Evolutionary conservation across 2,888 invertebrate genomes (phyloP), one percentile per base, ranked within the genome.

Genomic region (Ornithoptera priamus): DNA sequence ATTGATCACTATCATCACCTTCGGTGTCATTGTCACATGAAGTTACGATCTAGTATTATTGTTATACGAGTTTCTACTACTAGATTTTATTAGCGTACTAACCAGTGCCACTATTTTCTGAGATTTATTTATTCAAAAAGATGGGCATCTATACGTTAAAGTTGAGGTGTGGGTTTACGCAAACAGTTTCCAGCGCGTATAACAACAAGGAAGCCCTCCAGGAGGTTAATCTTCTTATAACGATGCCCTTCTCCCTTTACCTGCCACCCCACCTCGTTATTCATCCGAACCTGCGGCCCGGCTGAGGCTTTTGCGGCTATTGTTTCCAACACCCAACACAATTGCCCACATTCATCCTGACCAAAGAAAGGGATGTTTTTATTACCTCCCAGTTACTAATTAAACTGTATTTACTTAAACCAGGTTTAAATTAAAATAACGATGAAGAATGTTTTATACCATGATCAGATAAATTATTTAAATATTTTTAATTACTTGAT

Each of bases 341-440:
- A 87, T 86, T 83, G 83, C 85, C 82, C 80, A 78, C 82, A 77
- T 80, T 83, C 77, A 77, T 73, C 76, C 75, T 67, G 72, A 65
- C 73, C 73, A 80, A 85, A 82, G 53, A 53, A 53, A 82, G 78
- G 83, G 36, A 56, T 46, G 42, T 53, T 60, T 61, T 63, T 69
- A 62, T 65, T 65, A 65, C 22, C 17, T 17, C 18, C 30, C 39
- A 30, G 61, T 36, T 46, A 56, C 30, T 22, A 30, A 59, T 60
- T 50, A 62, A 62, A 68, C 60, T 67, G 36, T 69, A 67, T 66
- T 56, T 62, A 63, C 7, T 71, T 66, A 50, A 58, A 22, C 10
- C 22, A 10, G n/a, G 22, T 57, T 57, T 58, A 12, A 1, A 10
- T n/a, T 58, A 58, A 58, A 58, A 22, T 58, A 22, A 24, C 12